Evolutionary conservation across 2,797 vertebrate genomes (phyloP), one percentile per base, ranked within the genome.

Genomic region (Enteromius afrohamiltoni): DNA sequence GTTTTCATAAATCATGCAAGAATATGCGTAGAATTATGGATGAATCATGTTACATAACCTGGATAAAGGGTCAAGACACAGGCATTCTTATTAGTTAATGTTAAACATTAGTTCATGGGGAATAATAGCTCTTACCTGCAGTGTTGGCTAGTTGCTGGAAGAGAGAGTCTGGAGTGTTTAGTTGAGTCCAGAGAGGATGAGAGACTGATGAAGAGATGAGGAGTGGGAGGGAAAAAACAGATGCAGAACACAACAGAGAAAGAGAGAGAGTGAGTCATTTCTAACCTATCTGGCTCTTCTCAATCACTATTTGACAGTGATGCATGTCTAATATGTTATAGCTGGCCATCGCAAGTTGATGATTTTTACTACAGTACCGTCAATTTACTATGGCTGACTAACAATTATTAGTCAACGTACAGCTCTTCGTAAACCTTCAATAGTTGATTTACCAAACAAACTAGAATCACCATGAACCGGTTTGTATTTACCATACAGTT

Each of bases 121-220:
- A 55, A 1, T 53, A 26, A 10, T 26, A 9, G 49, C 34, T 77
- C 55, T 62, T 45, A 77, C 75, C 75, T 77, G 55, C 37, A 68
- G 67, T 45, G 34, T 62, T 16, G 45, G 65, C 21, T 68, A 85
- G 84, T 87, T 79, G 79, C 83, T 77, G 83, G 49, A 42, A 83
- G 29, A 73, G 58, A 62, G 60, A 64, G 60, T 51, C 77, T 47
- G 70, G 85, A 87, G 82, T 75, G 87, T 86, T 85, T 87, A 92
- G 92, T 88, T 19, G 55, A 64, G 8, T 47, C 23, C 23, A 58
- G 83, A 80, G 77, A 71, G 60, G 47, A 76, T 55, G 31, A 83
- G 26, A 83, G 73, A 70, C 73, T 84, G 16, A 19, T 47, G 79
- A 76, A 51, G 87, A 75, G 88, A 76, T 80, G 80, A 58, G 80